Base-by-base conservation (phyloP, 1,140 invertebrate species). In the Polyergus mexicanus region DNA sequence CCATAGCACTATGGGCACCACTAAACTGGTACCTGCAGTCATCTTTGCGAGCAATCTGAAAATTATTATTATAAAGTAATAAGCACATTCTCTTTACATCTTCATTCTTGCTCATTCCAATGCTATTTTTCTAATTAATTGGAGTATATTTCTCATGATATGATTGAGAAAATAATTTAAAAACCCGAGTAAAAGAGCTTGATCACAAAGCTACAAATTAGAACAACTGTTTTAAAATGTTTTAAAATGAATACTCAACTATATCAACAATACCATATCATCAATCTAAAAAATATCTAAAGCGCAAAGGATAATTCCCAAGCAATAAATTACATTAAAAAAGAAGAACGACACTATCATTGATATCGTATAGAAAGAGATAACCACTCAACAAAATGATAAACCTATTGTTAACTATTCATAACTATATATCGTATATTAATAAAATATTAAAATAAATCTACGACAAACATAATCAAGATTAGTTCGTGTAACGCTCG, bases 1-100 rank as follows among this genome's bases (percentile, higher is more conserved):
- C 99, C 99, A 99, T 60, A 99, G 94, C 69, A 99, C 98, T 89
- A 99, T 97, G 0, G 99, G 99, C 63, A 99, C 98, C 66, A 99
- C 98, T 66, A 99, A 96, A 95, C 98, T 99, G 88, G 97, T 97
- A 69, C 97, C 97, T 75, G 92, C 94, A 41, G 97, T 97, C 98
- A 98, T 98, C 93, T 93, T 96, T 90, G 69, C 76, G 89, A 88
- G 90, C 74, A 89, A 92, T 83, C 92, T 94, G 74, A 86, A 84
- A 86, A 86, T 69, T 71, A 87, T 78, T 71, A 75, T 63, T 8
- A 85, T 19, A 56, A 69, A 75, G 22, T 35, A 74, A 51, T 66
- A 76, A 54, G 58, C 35, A 76, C 10, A 56, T 16, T 32, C 32
- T 32, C 32, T 32, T 54, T 81, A 7, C 28, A 10, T 8, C 68